Evolutionary conservation across 1,140 invertebrate genomes (phyloP).

Genomic region (Dinoponera quadriceps): DNA sequence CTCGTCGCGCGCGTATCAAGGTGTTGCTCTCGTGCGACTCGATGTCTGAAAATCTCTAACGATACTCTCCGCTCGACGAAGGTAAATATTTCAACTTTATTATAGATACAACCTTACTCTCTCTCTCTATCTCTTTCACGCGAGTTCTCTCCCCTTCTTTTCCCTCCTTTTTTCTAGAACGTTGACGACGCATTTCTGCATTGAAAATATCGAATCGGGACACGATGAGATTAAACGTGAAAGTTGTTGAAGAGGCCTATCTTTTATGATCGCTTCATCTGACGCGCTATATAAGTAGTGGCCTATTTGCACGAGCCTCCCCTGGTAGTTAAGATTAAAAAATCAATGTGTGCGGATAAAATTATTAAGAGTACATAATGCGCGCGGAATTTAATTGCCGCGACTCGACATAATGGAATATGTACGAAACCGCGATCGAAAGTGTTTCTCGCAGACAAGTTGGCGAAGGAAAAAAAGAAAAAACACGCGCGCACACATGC

Average conservation of each 20-base stretch:
- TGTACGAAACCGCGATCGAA: constrained; percentile 35
- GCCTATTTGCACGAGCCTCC: constrained; percentile 38
- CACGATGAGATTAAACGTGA: constrained; percentile 24
- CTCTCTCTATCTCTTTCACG: too few relatives aligned
- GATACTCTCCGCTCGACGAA: background rate
- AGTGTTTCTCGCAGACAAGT: constrained; percentile 35
- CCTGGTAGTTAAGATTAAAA: constrained; percentile 46
- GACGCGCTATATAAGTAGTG: constrained; percentile 51
- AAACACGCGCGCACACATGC: background rate
- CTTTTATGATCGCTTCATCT: constrained; percentile 53
- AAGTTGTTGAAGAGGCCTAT: constrained; percentile 13
- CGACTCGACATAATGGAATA: background rate
- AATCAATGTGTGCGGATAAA: constrained; percentile 44
- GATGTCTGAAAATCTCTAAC: background rate
- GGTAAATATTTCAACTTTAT: background rate
- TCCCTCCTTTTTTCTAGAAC: background rate
- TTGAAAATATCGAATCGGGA: constrained; percentile 19
- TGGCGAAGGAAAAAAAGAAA: background rate
- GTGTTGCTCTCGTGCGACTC: background rate
- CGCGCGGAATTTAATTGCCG: constrained; percentile 34
- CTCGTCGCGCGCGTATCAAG: constrained; percentile 3
- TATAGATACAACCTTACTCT: background rate
- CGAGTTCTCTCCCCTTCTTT: too few relatives aligned
- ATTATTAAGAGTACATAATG: constrained; percentile 27
- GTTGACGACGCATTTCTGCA: constrained; percentile 1